phyloP scores from a whole-genome alignment of 37 sponge, comb jelly and placozoan genomes.

The Spongia lamella region DNA sequence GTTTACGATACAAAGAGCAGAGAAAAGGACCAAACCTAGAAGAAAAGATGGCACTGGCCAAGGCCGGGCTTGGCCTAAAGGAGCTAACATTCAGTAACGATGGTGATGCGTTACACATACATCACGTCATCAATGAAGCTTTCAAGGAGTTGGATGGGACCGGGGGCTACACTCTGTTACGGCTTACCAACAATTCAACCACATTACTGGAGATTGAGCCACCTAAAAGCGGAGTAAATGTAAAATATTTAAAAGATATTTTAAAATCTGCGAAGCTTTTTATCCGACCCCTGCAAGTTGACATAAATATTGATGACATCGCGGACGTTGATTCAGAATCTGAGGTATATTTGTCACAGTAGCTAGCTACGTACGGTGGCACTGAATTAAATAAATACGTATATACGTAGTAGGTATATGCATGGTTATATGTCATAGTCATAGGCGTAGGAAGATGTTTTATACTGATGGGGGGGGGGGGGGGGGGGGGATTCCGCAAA shows the following conservation, averaged over 20 bases:
- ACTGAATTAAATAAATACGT: too few relatives aligned
- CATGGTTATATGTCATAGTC: too few relatives aligned
- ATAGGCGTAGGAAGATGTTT: too few relatives aligned
- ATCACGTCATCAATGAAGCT: not conserved
- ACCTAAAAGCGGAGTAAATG: constrained; percentile 14
- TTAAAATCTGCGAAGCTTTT: constrained; percentile 15
- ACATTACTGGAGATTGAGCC: constrained; percentile 11
- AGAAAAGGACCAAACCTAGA: not conserved
- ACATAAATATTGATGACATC: constrained; percentile 2
- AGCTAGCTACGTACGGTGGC: too few relatives aligned
- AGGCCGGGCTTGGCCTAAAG: constrained; percentile 9
- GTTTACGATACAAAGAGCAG: constrained; percentile 3
- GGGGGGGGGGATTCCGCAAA: too few relatives aligned
- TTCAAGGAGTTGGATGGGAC: constrained; percentile 3
- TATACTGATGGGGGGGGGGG: too few relatives aligned
- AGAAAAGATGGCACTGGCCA: constrained; percentile 22
- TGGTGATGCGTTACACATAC: constrained; percentile 17
- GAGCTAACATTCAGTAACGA: constrained; percentile 14
- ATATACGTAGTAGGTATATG: too few relatives aligned
- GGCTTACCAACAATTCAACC: constrained; percentile 24
- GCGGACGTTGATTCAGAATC: too few relatives aligned
- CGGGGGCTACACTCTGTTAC: constrained; percentile 24
- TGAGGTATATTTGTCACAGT: too few relatives aligned
- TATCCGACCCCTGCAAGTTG: constrained; percentile 18
- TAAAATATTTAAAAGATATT: constrained; percentile 31